Evolutionary conservation across 64 coral and sea anemone species (phyloP).

Genomic region (Montipora cactus): DNA sequence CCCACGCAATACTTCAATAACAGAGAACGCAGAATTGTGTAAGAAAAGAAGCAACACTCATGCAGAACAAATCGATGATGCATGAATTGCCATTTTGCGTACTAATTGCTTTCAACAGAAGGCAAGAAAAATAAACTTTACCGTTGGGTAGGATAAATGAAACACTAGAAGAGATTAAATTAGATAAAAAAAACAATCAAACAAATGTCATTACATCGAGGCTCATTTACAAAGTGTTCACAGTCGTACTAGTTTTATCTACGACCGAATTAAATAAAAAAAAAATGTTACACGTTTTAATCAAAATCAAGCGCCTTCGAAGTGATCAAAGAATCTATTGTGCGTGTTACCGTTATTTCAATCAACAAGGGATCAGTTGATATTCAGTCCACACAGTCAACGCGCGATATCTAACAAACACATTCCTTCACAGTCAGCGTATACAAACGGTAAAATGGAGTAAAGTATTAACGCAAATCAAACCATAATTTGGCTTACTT

Average conservation of each 20-base stretch:
- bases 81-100: neutral
- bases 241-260: neutral
- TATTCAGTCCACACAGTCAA: neutral
- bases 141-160: neutral
- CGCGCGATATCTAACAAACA: neutral
- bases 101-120: neutral
- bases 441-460: neutral
- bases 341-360: neutral
- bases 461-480: neutral
- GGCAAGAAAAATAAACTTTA: neutral
- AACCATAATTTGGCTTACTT: neutral
- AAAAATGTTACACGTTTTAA: neutral
- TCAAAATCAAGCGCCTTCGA: neutral
- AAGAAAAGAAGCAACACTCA: neutral
- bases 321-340: neutral
- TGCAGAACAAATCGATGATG: neutral
- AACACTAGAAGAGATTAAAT: neutral
- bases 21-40: neutral
- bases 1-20: neutral
- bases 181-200: neutral
- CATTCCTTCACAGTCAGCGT: constrained; percentile 21
- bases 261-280: neutral
- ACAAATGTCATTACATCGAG: neutral
- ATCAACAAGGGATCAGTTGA: neutral
- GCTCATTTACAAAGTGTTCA: neutral